A percentile compares a stretch with the other conserved stretches of the same genome.
Conservation (phyloP, 2,888 invertebrate genomes). For the Capitulum mitella region DNA sequence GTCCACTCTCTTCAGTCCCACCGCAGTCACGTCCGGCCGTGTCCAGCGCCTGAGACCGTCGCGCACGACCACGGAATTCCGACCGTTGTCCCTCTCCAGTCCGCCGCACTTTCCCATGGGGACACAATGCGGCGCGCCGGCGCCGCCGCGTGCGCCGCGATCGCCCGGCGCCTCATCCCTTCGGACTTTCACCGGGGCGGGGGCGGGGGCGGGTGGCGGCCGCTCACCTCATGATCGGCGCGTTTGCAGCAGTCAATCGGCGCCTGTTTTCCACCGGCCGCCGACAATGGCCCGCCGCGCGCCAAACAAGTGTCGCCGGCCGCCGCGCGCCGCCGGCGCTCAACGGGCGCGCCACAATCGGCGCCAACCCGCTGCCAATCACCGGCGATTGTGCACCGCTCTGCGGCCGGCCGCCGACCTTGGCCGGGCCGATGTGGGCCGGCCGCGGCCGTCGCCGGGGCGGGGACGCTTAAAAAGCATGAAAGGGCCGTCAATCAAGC, state of each 20-base stretch:
- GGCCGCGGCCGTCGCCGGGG: neutral
- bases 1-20: neutral
- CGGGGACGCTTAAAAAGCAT: neutral
- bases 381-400: neutral
- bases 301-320: slow-evolving; percentile 3
- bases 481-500: neutral
- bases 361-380: neutral
- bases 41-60: no score
- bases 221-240: neutral
- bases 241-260: neutral
- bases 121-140: neutral
- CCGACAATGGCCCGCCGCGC: neutral
- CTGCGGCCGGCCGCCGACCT: neutral
- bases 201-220: neutral
- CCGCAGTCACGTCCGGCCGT: neutral
- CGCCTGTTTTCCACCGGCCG: neutral
- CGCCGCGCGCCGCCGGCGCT: neutral
- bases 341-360: neutral
- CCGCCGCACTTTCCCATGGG: neutral
- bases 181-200: neutral
- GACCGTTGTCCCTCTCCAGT: neutral
- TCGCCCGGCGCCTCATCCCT: neutral
- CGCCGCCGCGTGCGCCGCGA: neutral
- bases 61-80: neutral
- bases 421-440: neutral